Base-by-base conservation (phyloP, 2,888 invertebrate species). In the Drosophila birchii region DNA sequence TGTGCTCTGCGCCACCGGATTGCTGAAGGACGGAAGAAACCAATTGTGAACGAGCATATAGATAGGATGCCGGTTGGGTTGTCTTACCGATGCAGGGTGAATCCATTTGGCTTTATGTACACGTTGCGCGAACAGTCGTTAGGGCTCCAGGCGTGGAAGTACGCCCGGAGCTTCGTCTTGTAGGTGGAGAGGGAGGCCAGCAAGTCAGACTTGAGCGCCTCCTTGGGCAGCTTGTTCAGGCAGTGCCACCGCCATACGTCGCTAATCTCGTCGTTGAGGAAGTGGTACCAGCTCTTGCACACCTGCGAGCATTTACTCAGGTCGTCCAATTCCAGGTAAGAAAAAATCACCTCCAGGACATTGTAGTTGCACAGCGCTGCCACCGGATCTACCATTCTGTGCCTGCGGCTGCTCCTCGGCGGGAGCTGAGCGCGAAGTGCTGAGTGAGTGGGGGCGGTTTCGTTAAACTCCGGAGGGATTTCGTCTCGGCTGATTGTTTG, bases 1-100 rank as follows among this genome's bases (percentile, higher is more conserved):
- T 68, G 99, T 99, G 93, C 98, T 98, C 93, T 99, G 99, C 44
- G 99, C 99, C 56, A 99, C 98, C 53, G 99, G 99, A 93, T 99
- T 98, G 91, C 99, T 95, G 84, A 34, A 5, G 84, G 85, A 59
- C 36, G n/a, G n/a, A 43, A 23, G n/a, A 36, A 11, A n/a, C 29
- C 7, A 11, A 38, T 39, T 23, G 36, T 43, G 7, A 20, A 20
- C 12, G n/a, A 3, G 5, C 20, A 16, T 9, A 5, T 16, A 12
- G 20, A 14, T 16, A n/a, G 14, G 23, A 8, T 32, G 14, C 12
- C 38, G 18, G 26, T 2, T 1, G 11, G 5, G 36, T 29, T 16
- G 49, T 61, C 63, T 87, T 47, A 95, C 95, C 95, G 95, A 94
- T 99, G 99, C 87, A 99, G 94, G 23, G 99, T 99, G 92, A 99